Evolutionary conservation across 37 sponge, comb jelly and placozoan genomes (phyloP).

Genomic region (Axinella damicornis): DNA sequence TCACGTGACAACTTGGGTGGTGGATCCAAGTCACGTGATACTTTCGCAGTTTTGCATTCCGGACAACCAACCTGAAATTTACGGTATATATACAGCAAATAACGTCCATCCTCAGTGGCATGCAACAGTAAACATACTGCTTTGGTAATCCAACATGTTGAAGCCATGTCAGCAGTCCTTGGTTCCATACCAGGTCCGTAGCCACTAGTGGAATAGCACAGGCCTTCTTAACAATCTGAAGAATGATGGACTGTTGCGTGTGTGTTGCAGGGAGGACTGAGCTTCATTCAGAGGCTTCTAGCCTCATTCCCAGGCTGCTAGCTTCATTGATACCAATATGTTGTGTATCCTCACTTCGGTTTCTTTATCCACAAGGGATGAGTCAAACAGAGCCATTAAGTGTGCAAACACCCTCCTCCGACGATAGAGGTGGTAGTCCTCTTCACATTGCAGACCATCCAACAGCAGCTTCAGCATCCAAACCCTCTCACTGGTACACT

Average conservation of each 20-base stretch:
- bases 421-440: constrained; percentile 64
- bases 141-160: background rate
- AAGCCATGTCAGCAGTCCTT: constrained; percentile 20
- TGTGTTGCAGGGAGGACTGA: background rate
- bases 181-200: constrained; percentile 30
- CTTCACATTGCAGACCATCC: constrained; percentile 63
- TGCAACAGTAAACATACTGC: too few relatives aligned
- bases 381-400: constrained; percentile 34
- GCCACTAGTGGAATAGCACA: constrained; percentile 5
- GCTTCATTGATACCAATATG: background rate
- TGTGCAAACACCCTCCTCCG: constrained; percentile 53
- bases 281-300: background rate
- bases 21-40: too few relatives aligned
- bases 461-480: constrained; percentile 75
- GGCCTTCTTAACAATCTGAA: constrained; percentile 8
- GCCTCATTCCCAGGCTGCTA: background rate
- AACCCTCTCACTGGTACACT: constrained; percentile 50
- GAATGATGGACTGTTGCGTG: constrained; percentile 7
- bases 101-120: too few relatives aligned
- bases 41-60: too few relatives aligned
- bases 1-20: too few relatives aligned
- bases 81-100: too few relatives aligned
- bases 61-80: too few relatives aligned
- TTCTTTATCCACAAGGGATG: background rate
- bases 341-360: constrained; percentile 20